These are phyloP conservation scores for Galeopsomyia nigrocyanea DNA, from an alignment of 2,888 invertebrate species.

Conservation along the genomic window DNA sequence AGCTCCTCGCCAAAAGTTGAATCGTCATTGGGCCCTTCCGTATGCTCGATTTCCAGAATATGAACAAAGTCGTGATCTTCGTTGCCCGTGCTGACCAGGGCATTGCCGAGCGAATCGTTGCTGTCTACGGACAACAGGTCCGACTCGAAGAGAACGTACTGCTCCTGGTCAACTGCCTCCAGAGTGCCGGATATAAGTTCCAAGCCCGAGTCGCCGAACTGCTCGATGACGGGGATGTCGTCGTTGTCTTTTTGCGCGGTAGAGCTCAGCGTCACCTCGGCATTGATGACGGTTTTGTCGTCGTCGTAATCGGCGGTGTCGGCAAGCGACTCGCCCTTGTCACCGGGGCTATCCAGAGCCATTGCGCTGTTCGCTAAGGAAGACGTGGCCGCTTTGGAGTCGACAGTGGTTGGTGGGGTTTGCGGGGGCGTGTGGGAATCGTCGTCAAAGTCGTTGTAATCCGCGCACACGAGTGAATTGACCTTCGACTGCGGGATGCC, in stretches of 20 bases:
- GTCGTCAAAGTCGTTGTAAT: conserved; percentile 75
- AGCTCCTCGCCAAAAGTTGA: conserved; percentile 62
- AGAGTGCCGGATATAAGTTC: conserved; percentile 76
- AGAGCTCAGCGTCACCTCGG: conserved; percentile 74
- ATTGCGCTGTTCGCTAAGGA: conserved; percentile 55
- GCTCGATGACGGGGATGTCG: conserved; percentile 73
- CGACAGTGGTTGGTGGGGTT: conserved; percentile 67
- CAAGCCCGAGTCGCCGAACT: conserved; percentile 71
- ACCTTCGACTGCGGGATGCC: conserved; percentile 68
- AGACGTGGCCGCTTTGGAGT: conserved; percentile 53
- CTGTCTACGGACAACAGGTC: conserved; percentile 73
- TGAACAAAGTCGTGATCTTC: conserved; percentile 65
- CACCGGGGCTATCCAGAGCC: conserved; percentile 65
- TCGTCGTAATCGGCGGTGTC: conserved; percentile 75
- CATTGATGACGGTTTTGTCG: conserved; percentile 73
- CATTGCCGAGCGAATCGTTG: conserved; percentile 71
- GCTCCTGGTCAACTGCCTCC: conserved; percentile 74
- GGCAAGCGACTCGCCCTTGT: conserved; percentile 69
- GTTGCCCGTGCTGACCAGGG: conserved; percentile 64
- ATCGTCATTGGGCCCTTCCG: conserved; percentile 57
- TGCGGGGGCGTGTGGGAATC: conserved; percentile 73
- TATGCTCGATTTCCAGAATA: conserved; percentile 65
- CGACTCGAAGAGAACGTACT: conserved; percentile 75
- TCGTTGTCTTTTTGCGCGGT: conserved; percentile 73
- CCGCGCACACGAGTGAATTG: conserved; percentile 72